A percentile compares a stretch with the other conserved stretches of the same genome.
Evolutionary conservation across 1,140 invertebrate genomes (phyloP).

Genomic region (Dendrolimus punctatus): DNA sequence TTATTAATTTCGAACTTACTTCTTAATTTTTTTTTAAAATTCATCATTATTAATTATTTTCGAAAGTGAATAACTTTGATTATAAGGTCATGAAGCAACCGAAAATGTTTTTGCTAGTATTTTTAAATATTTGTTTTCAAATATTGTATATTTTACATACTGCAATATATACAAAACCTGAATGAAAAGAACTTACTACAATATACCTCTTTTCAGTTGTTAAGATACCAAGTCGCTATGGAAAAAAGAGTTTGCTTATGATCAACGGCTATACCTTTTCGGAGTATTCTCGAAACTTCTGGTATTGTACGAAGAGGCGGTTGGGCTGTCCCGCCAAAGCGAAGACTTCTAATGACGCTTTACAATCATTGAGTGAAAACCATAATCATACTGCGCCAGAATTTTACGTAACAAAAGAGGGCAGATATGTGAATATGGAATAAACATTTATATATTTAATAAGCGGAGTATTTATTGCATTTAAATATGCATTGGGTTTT

Average conservation of each 20-base stretch:
- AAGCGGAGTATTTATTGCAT: neutral
- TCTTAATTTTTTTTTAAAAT: too few relatives aligned
- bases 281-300: conserved; percentile 19
- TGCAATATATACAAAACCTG: too few relatives aligned
- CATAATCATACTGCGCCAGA: conserved; percentile 29
- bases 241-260: conserved; percentile 23
- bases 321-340: conserved; percentile 17
- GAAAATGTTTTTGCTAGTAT: too few relatives aligned
- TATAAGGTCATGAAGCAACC: too few relatives aligned
- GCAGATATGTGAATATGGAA: conserved; percentile 26
- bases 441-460: conserved; percentile 6
- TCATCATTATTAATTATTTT: too few relatives aligned
- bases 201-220: conserved; percentile 15
- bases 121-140: too few relatives aligned
- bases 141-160: too few relatives aligned
- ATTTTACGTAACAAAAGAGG: conserved; percentile 23
- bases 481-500: too few relatives aligned
- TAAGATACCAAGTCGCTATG: conserved; percentile 15
- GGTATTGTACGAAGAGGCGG: conserved; percentile 28
- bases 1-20: too few relatives aligned
- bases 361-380: conserved; percentile 17
- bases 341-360: conserved; percentile 6
- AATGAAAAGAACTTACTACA: neutral
- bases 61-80: too few relatives aligned
- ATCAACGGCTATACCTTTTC: conserved; percentile 25